Base-by-base conservation (phyloP, 2,888 invertebrate species). In the Melanargia galathea region DNA sequence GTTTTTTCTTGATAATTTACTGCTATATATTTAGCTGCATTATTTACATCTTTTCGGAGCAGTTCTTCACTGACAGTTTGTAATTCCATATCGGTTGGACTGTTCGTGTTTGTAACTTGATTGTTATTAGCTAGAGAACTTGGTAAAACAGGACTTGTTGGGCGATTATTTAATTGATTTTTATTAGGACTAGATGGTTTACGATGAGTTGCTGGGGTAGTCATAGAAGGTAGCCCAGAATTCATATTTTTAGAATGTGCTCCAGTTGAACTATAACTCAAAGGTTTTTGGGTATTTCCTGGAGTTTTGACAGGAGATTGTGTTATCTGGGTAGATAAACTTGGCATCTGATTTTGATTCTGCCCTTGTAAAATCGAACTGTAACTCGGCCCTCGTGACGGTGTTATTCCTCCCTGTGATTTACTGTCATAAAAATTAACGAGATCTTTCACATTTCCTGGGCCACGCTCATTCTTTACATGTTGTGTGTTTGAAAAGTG, bases 1-100 rank as follows among this genome's bases (percentile, higher is more conserved):
- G 96, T 96, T 80, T 93, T 93, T 68, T 94, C 94, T 86, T 97
- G 97, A 65, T 94, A 92, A 80, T 96, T 95, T 1, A 96, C 76
- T 0, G 92, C 93, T n/a, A 96, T 90, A 70, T 93, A 92, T 75
- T 87, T 93, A 6, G 95, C 93, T 45, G 95, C 95, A 80, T 96
- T 96, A 80, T 96, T 96, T 0, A 83, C 85, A 77, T 97, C 97
- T 77, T 95, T 95, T 62, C 92, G 92, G 63, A 95, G 92, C 20
- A 97, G 84, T 59, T 93, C 93, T 84, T 97, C 96, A 16, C 95
- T 94, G 57, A 96, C 86, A 49, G 93, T 92, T 74, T 93, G 92
- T 48, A 96, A 80, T 81, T 96, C 94, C 69, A 89, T 88, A 73
- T 95, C 94, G 60, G 92, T 93, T 0, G 80, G 75, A 20, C 64